Conservation (phyloP, 2,797 vertebrate genomes). For the Ctenosaura bakeri region DNA sequence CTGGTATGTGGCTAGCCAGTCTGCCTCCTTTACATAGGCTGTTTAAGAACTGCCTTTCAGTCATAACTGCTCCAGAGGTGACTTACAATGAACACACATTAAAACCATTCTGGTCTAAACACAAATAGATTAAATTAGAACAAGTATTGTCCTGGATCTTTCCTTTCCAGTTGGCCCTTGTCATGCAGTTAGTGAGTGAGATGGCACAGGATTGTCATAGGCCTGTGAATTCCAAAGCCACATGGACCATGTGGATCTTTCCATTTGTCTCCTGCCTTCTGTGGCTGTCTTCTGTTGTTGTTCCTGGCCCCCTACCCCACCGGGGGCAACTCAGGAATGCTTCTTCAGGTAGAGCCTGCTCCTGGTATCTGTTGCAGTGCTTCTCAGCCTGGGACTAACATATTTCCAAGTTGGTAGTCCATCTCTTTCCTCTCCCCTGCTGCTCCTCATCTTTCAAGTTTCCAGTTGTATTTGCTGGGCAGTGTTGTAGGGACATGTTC, state of each 20-base stretch:
- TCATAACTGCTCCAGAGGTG: not conserved
- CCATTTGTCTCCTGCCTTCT: no score
- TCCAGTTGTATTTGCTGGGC: not conserved
- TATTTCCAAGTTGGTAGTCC: not conserved
- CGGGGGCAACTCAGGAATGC: not conserved
- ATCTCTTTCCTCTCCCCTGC: accelerated
- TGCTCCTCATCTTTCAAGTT: accelerated
- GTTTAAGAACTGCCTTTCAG: not conserved
- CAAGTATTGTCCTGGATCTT: not conserved
- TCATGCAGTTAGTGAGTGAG: no score
- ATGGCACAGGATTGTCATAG: not conserved
- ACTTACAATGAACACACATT: not conserved
- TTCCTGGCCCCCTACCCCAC: not conserved
- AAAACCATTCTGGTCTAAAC: not conserved
- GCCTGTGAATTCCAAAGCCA: not conserved
- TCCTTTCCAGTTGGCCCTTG: not conserved
- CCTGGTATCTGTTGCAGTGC: not conserved
- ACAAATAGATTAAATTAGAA: not conserved
- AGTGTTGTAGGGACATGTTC: not conserved
- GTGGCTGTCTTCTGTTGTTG: not conserved
- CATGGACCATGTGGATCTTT: not conserved
- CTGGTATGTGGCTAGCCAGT: not conserved
- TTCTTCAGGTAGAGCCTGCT: not conserved
- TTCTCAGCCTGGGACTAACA: not conserved
- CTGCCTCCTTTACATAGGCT: not conserved